Evolutionary conservation across 2,888 invertebrate genomes (phyloP).

Genomic region (Autographa pulchrina): DNA sequence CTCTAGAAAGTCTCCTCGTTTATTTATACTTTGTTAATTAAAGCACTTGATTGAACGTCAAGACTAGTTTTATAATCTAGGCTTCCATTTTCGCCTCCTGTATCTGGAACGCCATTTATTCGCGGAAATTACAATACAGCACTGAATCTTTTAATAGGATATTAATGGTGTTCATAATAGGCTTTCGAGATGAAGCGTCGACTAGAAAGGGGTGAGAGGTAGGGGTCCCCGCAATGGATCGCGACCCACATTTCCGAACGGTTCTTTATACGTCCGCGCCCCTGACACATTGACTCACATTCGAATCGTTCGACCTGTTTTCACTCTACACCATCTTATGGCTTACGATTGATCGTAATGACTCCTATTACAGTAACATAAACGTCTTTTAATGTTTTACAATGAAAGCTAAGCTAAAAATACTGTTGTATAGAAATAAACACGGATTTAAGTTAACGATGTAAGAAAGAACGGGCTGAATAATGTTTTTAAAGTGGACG

Average conservation of each 20-base stretch:
- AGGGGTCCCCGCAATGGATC: conserved; percentile 48
- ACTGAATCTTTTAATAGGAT: conserved; percentile 36
- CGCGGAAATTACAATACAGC: conserved; percentile 8
- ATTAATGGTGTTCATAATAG: conserved; percentile 37
- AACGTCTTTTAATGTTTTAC: conserved; percentile 1
- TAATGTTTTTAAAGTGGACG: conserved; percentile 3
- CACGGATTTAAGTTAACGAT: background rate
- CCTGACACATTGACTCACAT: conserved; percentile 79
- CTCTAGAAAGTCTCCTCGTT: conserved; percentile 1
- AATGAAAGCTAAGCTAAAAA: background rate
- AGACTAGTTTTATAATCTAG: background rate
- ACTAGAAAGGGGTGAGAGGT: conserved; percentile 46
- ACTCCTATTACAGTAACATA: conserved; percentile 7
- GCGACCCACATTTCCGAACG: conserved; percentile 70
- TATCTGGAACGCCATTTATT: background rate
- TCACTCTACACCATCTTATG: conserved; percentile 50
- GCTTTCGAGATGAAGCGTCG: conserved; percentile 41
- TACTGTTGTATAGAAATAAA: background rate
- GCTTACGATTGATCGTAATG: conserved; percentile 58
- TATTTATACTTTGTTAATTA: background rate
- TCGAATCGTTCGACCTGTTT: conserved; percentile 66
- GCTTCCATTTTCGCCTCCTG: background rate
- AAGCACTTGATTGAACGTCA: background rate
- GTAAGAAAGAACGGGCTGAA: background rate
- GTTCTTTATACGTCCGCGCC: conserved; percentile 67